These are phyloP conservation scores for Mergus octosetaceus DNA, from an alignment of 2,797 vertebrate genomes.

Conservation along the genomic window DNA sequence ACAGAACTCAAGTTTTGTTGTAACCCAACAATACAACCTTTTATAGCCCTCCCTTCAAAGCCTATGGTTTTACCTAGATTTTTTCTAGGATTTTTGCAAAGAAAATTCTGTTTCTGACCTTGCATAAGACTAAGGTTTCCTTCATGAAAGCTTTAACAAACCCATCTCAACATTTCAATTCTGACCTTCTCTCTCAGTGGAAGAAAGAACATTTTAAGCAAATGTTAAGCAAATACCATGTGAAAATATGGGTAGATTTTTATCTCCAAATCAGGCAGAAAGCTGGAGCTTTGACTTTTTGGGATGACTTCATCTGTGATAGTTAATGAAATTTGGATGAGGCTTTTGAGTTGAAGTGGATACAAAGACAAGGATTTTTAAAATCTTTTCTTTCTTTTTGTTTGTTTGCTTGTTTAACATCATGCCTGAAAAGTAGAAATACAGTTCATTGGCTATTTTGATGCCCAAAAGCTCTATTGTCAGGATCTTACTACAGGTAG, in stretches of 20 bases:
- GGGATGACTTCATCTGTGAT: background rate
- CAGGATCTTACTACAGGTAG: background rate
- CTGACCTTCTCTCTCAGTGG: slow-evolving; percentile 37
- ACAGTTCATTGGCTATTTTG: background rate
- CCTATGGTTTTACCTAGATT: background rate
- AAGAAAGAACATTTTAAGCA: slow-evolving; percentile 34
- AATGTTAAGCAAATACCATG: slow-evolving; percentile 57
- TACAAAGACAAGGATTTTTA: background rate
- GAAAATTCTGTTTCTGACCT: slow-evolving; percentile 1
- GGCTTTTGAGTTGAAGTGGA: background rate
- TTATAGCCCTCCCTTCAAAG: background rate
- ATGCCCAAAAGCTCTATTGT: background rate
- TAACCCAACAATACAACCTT: background rate
- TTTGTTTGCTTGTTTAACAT: background rate
- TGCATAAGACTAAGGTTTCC: background rate
- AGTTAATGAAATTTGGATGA: background rate
- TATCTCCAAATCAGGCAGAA: slow-evolving; percentile 6
- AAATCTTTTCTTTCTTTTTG: background rate
- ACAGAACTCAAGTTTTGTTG: background rate
- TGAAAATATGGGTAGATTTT: slow-evolving; percentile 7
- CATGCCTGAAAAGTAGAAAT: background rate
- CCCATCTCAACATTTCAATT: slow-evolving; percentile 33
- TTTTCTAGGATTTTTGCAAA: background rate
- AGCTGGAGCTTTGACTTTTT: slow-evolving; percentile 17
- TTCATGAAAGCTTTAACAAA: slow-evolving; percentile 32